phyloP scores from a whole-genome alignment of 2,113 vertebrate species.

The Petaurus breviceps region DNA sequence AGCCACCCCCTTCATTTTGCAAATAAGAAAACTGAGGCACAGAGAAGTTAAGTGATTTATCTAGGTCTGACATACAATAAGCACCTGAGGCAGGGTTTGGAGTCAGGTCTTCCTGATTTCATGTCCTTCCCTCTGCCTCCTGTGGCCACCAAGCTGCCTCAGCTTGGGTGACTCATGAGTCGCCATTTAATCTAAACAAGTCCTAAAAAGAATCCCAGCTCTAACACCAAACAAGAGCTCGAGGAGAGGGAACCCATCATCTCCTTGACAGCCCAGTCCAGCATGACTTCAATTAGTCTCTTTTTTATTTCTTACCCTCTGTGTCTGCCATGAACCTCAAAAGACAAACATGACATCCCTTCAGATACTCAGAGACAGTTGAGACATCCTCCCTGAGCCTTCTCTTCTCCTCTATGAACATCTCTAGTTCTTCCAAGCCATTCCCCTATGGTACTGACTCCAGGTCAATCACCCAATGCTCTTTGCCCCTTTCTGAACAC shows the following conservation, averaged over 20 bases:
- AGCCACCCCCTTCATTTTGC: not conserved
- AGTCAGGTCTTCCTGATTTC: not conserved
- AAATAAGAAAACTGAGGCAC: not conserved
- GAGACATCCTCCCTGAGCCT: not conserved
- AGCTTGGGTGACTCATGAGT: not conserved
- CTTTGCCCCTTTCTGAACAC: not conserved
- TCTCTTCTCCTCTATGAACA: not conserved
- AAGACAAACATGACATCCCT: too few species aligned
- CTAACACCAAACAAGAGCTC: not conserved
- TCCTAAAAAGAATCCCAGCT: not conserved
- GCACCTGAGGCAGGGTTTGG: not conserved
- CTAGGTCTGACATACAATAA: too few species aligned
- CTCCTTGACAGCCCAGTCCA: not conserved
- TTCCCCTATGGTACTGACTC: not conserved
- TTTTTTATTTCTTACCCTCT: not conserved
- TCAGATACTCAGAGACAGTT: too few species aligned
- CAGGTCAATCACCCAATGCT: not conserved
- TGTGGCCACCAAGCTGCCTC: not conserved
- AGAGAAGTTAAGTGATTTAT: too few species aligned
- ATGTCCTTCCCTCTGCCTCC: too few species aligned
- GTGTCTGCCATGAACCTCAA: too few species aligned
- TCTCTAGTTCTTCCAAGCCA: not conserved
- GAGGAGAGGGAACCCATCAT: too few species aligned
- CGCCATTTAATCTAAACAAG: not conserved
- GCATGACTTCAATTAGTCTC: not conserved